phyloP scores from a whole-genome alignment of 2,113 vertebrate species.

The Campylorhamphus procurvoides region DNA sequence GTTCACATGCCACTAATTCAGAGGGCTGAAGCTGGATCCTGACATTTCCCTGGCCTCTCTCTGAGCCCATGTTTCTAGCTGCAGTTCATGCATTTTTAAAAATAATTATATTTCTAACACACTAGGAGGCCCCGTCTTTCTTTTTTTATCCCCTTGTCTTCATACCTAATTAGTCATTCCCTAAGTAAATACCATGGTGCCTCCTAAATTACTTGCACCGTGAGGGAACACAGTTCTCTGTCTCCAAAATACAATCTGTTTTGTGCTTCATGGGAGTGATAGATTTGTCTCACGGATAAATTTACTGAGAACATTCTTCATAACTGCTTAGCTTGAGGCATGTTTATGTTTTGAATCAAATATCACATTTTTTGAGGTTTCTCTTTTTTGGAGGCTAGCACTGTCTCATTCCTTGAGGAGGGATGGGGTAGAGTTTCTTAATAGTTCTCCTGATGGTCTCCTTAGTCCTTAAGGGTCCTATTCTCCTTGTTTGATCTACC shows the following conservation, averaged over 20 bases:
- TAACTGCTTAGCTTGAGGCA: not conserved
- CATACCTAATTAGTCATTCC: constrained; percentile 48
- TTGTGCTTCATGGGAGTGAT: not conserved
- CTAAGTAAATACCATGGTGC: constrained; percentile 11
- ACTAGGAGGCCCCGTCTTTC: not conserved
- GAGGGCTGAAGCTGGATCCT: not conserved
- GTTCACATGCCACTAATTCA: not conserved
- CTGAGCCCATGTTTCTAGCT: not conserved
- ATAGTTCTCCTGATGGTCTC: not conserved
- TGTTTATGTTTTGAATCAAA: constrained; percentile 19
- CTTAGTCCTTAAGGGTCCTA: not conserved
- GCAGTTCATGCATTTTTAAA: constrained; percentile 11
- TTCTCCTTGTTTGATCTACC: not conserved
- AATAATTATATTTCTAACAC: constrained; percentile 30
- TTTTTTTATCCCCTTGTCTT: not conserved
- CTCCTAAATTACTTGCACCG: not conserved
- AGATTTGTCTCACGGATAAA: not conserved
- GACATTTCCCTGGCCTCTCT: not conserved
- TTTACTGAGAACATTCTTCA: constrained; percentile 12
- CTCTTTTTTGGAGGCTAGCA: not conserved
- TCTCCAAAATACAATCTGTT: not conserved
- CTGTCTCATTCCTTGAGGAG: not conserved
- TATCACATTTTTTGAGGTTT: not conserved
- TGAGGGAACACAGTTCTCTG: not conserved
- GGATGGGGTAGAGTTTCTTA: not conserved